These are phyloP conservation scores for Ifrita kowaldi DNA, from an alignment of 2,113 vertebrate genomes.

Conservation along the genomic window DNA sequence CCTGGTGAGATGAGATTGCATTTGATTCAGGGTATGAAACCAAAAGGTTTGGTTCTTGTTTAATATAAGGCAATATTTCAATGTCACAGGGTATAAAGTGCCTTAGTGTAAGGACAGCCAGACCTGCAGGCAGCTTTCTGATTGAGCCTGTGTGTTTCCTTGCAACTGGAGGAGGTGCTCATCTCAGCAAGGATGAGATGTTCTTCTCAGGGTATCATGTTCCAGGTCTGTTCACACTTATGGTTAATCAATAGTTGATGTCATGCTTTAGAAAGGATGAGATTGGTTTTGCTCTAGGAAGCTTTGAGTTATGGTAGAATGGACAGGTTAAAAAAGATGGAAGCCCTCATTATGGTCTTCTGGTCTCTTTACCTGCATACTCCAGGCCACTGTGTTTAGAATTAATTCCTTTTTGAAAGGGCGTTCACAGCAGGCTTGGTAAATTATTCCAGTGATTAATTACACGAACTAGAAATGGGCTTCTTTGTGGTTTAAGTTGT, in stretches of 20 bases:
- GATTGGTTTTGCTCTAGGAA: not conserved
- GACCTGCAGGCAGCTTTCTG: not conserved
- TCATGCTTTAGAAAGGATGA: not conserved
- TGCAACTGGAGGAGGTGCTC: not conserved
- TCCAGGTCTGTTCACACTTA: not conserved
- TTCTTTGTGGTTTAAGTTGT: not conserved
- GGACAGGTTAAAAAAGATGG: not conserved
- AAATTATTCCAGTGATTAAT: not conserved
- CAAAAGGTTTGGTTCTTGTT: not conserved
- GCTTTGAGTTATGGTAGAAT: not conserved
- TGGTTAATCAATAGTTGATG: not conserved
- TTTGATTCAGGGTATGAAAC: not conserved
- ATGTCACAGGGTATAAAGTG: not conserved
- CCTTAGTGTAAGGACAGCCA: not conserved
- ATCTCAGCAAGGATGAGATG: not conserved
- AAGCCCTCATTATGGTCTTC: not conserved
- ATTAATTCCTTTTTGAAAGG: not conserved
- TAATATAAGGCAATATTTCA: not conserved
- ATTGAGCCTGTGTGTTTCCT: not conserved
- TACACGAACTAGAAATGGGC: not conserved
- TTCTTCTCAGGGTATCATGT: not conserved
- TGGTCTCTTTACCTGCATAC: not conserved
- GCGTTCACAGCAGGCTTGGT: not conserved
- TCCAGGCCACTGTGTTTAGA: not conserved
- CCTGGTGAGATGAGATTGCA: not conserved